Evolutionary conservation across 2,888 invertebrate species (phyloP), one percentile per base, ranked within the genome.

Genomic region (Cheilosia vernalis): DNA sequence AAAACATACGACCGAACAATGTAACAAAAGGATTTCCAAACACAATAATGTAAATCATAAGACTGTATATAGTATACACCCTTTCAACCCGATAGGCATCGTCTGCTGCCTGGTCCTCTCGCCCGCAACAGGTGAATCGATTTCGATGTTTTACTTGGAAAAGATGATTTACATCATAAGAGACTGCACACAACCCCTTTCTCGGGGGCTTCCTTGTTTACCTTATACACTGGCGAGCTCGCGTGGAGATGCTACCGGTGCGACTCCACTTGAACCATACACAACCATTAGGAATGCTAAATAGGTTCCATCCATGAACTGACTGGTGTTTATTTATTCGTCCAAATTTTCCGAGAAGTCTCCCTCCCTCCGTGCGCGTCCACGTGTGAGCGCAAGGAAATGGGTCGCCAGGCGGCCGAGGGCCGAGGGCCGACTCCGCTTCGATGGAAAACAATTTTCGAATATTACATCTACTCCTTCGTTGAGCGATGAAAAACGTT

Each of bases 271-370:
- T n/a, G 21, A 24, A 53, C 56, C 37, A 49, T 60, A 49, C 7
- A 10, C 30, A 49, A 74, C 74, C 79, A 79, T 79, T 84, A 84
- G 66, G 84, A 84, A 84, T 84, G 84, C 84, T 84, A 84, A 84
- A 84, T 84, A 84, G 69, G 79, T 84, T 74, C 49, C 61, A 67
- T 69, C 64, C 69, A 37, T 24, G 44, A 64, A 49, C 6, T 7
- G 10, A 37, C 44, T 58, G 47, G 30, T 78, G 67, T 83, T 83
- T 83, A 67, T 79, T 79, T 79, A 74, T 79, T 84, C 66, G 49
- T 74, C 33, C 79, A 2, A 83, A 58, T 78, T 73, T 84, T 84
- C 84, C 69, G 44, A 84, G 84, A 84, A 84, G 47, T 74, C 69
- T 74, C 44, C 42, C 72, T 40, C 51, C 55, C 1, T 27, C 27